These are phyloP conservation scores for Eidolon helvum DNA, from an alignment of 2,113 vertebrate genomes.

Conservation along the genomic window DNA sequence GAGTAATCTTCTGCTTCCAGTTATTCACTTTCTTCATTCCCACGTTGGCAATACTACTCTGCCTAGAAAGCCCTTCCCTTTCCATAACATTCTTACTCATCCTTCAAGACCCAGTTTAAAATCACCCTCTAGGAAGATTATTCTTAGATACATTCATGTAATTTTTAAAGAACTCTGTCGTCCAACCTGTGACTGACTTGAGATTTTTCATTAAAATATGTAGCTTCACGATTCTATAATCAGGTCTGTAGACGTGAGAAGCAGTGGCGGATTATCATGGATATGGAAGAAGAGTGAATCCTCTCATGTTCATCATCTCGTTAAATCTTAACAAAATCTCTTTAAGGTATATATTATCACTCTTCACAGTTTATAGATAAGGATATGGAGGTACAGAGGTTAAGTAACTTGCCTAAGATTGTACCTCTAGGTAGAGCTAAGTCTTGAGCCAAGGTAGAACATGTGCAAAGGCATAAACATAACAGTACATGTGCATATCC, in stretches of 20 bases:
- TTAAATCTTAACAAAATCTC: neutral
- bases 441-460: neutral
- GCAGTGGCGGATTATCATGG: neutral
- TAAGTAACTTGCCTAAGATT: neutral
- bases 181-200: neutral
- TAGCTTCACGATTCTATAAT: neutral
- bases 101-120: neutral
- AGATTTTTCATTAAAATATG: constrained; percentile 34
- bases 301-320: neutral
- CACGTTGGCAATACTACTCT: neutral
- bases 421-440: neutral
- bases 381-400: neutral
- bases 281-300: neutral
- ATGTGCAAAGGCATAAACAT: neutral
- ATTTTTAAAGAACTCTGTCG: neutral
- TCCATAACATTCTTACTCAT: neutral
- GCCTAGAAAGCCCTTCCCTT: neutral
- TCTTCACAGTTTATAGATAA: neutral
- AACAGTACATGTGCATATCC: neutral
- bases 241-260: neutral
- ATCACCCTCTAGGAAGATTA: neutral
- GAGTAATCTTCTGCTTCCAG: neutral
- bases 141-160: neutral
- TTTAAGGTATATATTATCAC: neutral
- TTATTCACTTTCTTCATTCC: neutral